Conservation (phyloP, 2,888 invertebrate species). For the Harpalus rubripes region DNA sequence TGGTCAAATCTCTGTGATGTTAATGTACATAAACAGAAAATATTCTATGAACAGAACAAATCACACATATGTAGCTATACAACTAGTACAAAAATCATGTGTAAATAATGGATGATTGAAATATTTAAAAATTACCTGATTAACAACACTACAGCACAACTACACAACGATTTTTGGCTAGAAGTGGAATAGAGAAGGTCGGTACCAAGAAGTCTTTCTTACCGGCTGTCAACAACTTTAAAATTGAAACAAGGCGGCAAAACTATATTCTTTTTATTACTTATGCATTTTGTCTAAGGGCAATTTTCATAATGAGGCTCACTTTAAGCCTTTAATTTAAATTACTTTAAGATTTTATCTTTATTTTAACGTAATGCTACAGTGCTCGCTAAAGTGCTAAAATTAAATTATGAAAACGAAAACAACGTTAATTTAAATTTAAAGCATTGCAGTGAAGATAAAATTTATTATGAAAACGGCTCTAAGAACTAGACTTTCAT, state of each 20-base stretch:
- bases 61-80: neutral
- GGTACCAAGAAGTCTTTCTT: constrained; percentile 21
- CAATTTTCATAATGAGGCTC: too few species aligned
- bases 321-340: too few species aligned
- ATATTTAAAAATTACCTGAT: constrained; percentile 62
- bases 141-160: constrained; percentile 54
- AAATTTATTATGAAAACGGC: too few species aligned
- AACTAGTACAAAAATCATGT: neutral
- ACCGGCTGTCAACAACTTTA: constrained; percentile 43
- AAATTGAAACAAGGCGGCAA: constrained; percentile 44
- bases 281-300: neutral
- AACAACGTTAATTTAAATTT: too few species aligned
- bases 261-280: neutral
- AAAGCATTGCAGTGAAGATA: too few species aligned
- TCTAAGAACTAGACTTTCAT: too few species aligned
- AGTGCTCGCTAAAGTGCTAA: too few species aligned
- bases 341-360: too few species aligned
- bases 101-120: constrained; percentile 51
- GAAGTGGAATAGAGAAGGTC: constrained; percentile 60
- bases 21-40: constrained; percentile 47
- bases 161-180: constrained; percentile 64
- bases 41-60: constrained; percentile 7
- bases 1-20: constrained; percentile 38
- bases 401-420: too few species aligned
- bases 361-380: too few species aligned